phyloP scores from a whole-genome alignment of 92 coral and sea anemone genomes.

The Actinernus sp. region DNA sequence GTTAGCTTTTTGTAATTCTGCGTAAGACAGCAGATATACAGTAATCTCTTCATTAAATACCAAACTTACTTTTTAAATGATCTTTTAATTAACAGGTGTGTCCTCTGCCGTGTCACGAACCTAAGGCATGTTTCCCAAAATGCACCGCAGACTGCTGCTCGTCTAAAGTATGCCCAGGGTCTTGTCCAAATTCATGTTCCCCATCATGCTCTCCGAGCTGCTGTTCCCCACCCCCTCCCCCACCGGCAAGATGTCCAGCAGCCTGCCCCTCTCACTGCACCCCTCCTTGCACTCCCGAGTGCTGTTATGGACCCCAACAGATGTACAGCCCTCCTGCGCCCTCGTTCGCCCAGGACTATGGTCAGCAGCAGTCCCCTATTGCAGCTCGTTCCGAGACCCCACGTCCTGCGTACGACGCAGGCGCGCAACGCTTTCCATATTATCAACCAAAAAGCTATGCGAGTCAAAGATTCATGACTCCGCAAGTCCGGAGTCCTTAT shows the following conservation, averaged over 20 bases:
- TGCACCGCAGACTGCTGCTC: slow-evolving; percentile 72
- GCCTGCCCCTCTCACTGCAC: slow-evolving; percentile 32
- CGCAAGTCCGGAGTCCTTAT: slow-evolving; percentile 1
- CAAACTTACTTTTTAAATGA: too few species aligned
- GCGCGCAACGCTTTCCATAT: too few species aligned
- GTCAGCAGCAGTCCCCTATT: too few species aligned
- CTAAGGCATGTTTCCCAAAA: slow-evolving; percentile 72
- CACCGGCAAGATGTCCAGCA: slow-evolving; percentile 29
- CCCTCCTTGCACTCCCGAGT: slow-evolving; percentile 36
- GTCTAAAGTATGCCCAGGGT: slow-evolving; percentile 60
- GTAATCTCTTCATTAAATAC: too few species aligned
- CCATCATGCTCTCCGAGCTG: slow-evolving; percentile 62
- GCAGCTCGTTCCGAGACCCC: too few species aligned
- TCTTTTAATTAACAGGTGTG: slow-evolving; percentile 57
- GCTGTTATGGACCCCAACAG: slow-evolving; percentile 23
- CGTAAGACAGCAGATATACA: too few species aligned
- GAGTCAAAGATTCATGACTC: too few species aligned
- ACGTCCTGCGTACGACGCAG: too few species aligned
- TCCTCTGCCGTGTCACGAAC: slow-evolving; percentile 77
- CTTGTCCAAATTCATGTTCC: slow-evolving; percentile 55
- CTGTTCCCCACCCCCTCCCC: slow-evolving; percentile 73
- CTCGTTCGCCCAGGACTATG: too few species aligned
- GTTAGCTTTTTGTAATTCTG: too few species aligned
- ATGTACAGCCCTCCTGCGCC: not conserved
- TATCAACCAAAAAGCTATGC: too few species aligned